These are phyloP conservation scores for Hippocampus kuda DNA, from an alignment of 2,797 vertebrate species.

Conservation along the genomic window DNA sequence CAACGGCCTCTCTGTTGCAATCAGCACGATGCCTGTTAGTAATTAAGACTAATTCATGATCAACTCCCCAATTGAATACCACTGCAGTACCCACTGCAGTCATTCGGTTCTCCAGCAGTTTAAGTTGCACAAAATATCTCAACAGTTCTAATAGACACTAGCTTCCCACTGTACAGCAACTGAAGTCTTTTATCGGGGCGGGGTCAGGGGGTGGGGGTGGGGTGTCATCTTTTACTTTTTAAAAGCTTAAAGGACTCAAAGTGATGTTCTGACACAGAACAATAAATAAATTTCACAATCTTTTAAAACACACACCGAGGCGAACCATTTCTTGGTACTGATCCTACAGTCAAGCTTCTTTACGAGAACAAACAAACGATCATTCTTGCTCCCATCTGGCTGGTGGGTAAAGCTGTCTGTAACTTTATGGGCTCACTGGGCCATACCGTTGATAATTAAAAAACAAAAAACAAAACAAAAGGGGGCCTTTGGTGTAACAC, in stretches of 20 bases:
- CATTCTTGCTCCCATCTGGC: slow-evolving; percentile 21
- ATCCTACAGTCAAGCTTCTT: slow-evolving; percentile 46
- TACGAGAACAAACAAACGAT: slow-evolving; percentile 39
- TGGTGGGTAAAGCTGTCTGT: slow-evolving; percentile 68
- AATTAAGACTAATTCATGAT: slow-evolving; percentile 60
- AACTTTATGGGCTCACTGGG: slow-evolving; percentile 32
- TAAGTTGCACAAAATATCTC: slow-evolving; percentile 17
- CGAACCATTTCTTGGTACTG: slow-evolving; percentile 36
- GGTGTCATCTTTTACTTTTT: slow-evolving; percentile 57
- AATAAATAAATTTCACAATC: slow-evolving; percentile 58
- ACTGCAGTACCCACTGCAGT: slow-evolving; percentile 40
- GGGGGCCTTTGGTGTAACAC: slow-evolving; percentile 25
- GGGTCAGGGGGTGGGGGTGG: slow-evolving; percentile 6
- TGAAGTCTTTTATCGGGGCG: background rate
- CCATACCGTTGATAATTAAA: slow-evolving; percentile 12
- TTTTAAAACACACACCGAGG: slow-evolving; percentile 38
- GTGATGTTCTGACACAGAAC: slow-evolving; percentile 79
- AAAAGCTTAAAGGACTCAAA: slow-evolving; percentile 61
- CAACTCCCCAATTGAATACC: slow-evolving; percentile 48
- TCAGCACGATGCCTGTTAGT: slow-evolving; percentile 44
- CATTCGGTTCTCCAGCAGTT: slow-evolving; percentile 20
- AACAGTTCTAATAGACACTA: background rate
- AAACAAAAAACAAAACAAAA: background rate
- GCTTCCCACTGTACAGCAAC: background rate
- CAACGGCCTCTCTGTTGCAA: slow-evolving; percentile 40